phyloP scores from a whole-genome alignment of 1,140 invertebrate species.

The Oscheius sp. region DNA sequence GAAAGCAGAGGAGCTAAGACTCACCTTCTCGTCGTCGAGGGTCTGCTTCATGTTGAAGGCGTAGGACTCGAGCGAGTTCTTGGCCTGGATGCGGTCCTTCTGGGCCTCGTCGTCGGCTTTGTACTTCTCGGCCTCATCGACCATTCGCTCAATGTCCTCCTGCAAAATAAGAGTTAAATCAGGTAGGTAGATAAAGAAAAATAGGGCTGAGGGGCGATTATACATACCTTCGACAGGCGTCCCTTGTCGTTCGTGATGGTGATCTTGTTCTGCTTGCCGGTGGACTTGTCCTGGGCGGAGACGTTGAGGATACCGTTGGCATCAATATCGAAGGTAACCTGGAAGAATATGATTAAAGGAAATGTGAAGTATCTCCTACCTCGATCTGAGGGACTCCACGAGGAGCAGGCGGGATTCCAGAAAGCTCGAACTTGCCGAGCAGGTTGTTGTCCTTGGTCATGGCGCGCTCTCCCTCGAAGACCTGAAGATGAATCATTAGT shows the following conservation, averaged over 20 bases:
- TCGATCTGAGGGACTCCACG: conserved; percentile 68
- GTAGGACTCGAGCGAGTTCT: conserved; percentile 88
- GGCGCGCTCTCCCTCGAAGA: conserved; percentile 68
- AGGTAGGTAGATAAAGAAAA: too few species aligned
- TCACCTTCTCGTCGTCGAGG: conserved; percentile 69
- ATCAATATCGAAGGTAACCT: conserved; percentile 71
- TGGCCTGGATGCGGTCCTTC: conserved; percentile 76
- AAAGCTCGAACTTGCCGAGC: conserved; percentile 68
- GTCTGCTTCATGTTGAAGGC: conserved; percentile 88
- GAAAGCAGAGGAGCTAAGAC: background rate
- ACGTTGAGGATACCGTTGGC: conserved; percentile 65
- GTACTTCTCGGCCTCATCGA: conserved; percentile 92
- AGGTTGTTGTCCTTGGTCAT: conserved; percentile 70
- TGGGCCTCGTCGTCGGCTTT: conserved; percentile 84
- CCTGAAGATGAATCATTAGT: too few species aligned
- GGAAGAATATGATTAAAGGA: background rate
- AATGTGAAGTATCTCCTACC: conserved; percentile 61
- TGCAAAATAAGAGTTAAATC: too few species aligned
- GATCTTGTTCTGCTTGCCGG: conserved; percentile 94
- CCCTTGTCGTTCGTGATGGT: conserved; percentile 90
- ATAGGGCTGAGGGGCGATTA: too few species aligned
- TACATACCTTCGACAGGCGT: conserved; percentile 84
- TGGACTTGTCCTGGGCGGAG: conserved; percentile 69
- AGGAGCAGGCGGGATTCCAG: conserved; percentile 69
- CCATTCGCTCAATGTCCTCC: conserved; percentile 96